A percentile compares a stretch with the other conserved stretches of the same genome.
These are phyloP conservation scores for Littorina saxatilis DNA, from an alignment of 1,140 invertebrate species.

Conservation along the genomic window DNA sequence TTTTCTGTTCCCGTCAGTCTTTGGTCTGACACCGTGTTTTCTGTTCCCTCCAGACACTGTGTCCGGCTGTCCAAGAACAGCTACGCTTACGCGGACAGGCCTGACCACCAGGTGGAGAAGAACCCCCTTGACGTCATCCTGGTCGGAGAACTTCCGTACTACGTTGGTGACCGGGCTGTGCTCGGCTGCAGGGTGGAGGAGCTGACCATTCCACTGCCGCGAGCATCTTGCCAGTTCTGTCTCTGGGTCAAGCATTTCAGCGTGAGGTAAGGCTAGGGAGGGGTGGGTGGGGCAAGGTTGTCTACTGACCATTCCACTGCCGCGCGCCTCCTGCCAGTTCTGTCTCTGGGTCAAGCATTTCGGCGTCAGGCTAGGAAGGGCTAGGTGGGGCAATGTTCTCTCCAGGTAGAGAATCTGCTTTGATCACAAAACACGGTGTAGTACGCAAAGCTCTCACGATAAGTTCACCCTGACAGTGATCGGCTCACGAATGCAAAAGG, in stretches of 20 bases:
- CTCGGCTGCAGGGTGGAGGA: background rate
- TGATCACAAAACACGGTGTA: too few species aligned
- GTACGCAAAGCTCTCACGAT: too few species aligned
- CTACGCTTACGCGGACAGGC: background rate
- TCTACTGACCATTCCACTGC: background rate
- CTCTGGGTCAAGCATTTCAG: constrained; percentile 3
- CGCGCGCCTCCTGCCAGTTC: background rate
- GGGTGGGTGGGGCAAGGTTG: too few species aligned
- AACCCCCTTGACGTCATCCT: too few species aligned
- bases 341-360: constrained; percentile 13
- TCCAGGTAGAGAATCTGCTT: too few species aligned
- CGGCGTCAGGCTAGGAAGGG: background rate
- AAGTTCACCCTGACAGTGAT: too few species aligned
- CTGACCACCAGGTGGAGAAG: too few species aligned
- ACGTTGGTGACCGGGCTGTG: background rate
- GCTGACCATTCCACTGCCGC: background rate
- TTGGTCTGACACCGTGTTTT: too few species aligned
- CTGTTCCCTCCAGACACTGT: background rate
- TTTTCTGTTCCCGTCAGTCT: too few species aligned
- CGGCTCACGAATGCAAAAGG: too few species aligned
- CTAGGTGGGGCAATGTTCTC: too few species aligned
- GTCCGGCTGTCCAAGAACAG: background rate
- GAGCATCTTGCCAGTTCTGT: constrained; percentile 8
- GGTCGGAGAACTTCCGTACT: too few species aligned
- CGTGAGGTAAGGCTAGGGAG: background rate